Evolutionary conservation across 2,113 vertebrate genomes (phyloP), one percentile per base, ranked within the genome.

Genomic region (Etheostoma spectabile): DNA sequence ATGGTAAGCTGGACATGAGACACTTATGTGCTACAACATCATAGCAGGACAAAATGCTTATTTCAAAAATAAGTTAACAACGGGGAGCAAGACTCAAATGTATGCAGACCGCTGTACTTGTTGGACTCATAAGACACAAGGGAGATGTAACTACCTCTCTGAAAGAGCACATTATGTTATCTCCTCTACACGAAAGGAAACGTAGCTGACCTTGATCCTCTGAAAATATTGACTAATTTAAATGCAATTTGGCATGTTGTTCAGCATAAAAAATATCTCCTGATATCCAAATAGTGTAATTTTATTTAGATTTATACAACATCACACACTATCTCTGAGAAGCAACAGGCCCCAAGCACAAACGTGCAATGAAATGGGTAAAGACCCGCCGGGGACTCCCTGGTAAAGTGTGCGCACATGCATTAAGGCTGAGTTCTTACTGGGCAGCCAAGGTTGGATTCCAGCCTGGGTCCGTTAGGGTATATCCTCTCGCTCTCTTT

Each of bases 141-240:
- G 12, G 11, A 46, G 2, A 49, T 33, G 42, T 59, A 22, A 69
- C 68, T 83, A 77, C 35, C n/a, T 73, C 19, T 66, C 38, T 74
- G 27, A 77, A 65, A 38, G 8, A 51, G 0, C 63, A 49, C 46
- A 48, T 16, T 42, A n/a, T 15, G 4, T 49, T 49, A 38, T 46
- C 18, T 14, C 4, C 11, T 24, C 0, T 7, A 30, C 67, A 19
- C n/a, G 14, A 52, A 30, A 62, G 21, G 16, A 21, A 45, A 7
- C 22, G 64, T 8, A 4, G 38, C 33, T 73, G 22, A 83, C 33
- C 8, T 11, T 42, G 2, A 42, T 11, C 38, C 38, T 11, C 2
- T n/a, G 8, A 42, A 49, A 35, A 30, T 49, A 53, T 21, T 19
- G n/a, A n/a, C 19, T 63, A 27, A 35, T 21, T 74, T 65, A 8